Base-by-base conservation (phyloP, 2,113 vertebrate genomes). In the Onychostruthus taczanowskii region DNA sequence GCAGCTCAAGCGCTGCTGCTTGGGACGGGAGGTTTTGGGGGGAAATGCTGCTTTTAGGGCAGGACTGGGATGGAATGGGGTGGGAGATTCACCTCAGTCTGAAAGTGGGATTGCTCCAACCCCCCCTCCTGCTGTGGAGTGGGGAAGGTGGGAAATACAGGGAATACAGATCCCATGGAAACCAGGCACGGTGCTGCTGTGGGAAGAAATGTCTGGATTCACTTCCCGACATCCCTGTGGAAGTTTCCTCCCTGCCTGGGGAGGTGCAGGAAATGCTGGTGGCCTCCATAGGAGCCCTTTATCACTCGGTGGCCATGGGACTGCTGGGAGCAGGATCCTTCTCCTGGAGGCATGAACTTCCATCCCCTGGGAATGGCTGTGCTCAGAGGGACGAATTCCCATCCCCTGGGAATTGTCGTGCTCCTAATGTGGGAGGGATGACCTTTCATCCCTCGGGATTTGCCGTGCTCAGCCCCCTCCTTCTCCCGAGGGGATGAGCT, bases 71-170 rank as follows among this genome's bases (percentile, higher is more conserved):
- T 3, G 15, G 1, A 18, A 2, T 33, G 30, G 56, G 21, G 3
- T 18, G n/a, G n/a, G 49, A 11, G 52, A 4, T 6, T 21, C 15
- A 1, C 26, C 0, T 5, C 5, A 1, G 0, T 7, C 49, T 31
- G 39, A 47, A 14, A 28, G 6, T 2, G 52, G 26, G 16, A 10
- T 44, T 0, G 0, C 47, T 61, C 44, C 22, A 13, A 46, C 20
- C 53, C 53, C 33, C 28, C 43, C 17, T 22, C 0, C 16, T 11
- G 39, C 23, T 27, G 33, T 8, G 30, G 19, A 30, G 33, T 26
- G 2, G 30, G 58, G 27, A 16, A 20, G 33, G 28, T 23, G 58
- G 30, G 56, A 46, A 49, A 2, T 2, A 0, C 9, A 13, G 33
- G 33, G 21, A n/a, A n/a, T n/a, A 23, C 0, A 18, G 30, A 10